Percentiles rank a stretch among this genome's conserved stretches.
Evolutionary conservation across 2,113 vertebrate genomes (phyloP).

Genomic region (Nymphicus hollandicus): DNA sequence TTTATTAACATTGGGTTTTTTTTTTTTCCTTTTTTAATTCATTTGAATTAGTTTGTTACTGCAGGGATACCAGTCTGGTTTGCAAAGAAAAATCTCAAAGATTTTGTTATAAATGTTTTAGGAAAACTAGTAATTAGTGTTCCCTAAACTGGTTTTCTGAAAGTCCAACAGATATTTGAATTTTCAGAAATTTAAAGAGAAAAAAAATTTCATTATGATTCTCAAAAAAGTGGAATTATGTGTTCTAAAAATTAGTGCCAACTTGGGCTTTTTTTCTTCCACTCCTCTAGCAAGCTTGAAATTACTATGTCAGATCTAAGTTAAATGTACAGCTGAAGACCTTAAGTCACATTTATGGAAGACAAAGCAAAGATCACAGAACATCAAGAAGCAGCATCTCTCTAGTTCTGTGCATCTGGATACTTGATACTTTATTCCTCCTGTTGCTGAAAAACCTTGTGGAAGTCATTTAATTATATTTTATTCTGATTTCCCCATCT

Average conservation of each 20-base stretch:
- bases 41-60: neutral
- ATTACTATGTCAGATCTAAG: neutral
- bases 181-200: neutral
- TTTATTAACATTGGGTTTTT: neutral
- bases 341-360: neutral
- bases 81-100: neutral
- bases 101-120: neutral
- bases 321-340: neutral
- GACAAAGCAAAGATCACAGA: neutral
- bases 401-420: neutral
- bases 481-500: neutral
- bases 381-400: neutral
- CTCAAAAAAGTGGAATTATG: neutral
- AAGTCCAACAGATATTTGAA: neutral
- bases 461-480: neutral
- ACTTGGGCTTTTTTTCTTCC: neutral
- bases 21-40: accelerated
- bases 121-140: neutral
- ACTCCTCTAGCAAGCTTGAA: neutral
- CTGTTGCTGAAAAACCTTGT: neutral
- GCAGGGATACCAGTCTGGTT: neutral
- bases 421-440: neutral
- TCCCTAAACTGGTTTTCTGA: neutral
- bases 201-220: neutral
- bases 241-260: neutral